phyloP scores from a whole-genome alignment of 2,113 vertebrate genomes.

The Lanius ludovicianus region DNA sequence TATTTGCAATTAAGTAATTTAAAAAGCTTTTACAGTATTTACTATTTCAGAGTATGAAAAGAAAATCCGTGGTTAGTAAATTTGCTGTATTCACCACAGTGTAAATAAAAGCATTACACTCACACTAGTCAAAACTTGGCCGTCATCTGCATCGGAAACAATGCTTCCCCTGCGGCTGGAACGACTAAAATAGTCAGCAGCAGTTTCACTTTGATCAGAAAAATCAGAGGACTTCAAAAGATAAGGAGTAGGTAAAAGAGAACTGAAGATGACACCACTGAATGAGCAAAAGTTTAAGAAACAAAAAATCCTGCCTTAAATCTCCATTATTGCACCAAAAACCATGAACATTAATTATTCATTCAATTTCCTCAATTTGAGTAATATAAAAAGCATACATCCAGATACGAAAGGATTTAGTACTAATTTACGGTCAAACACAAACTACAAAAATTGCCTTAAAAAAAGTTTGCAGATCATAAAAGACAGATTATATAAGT shows the following conservation, averaged over 20 bases:
- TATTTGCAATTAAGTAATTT: neutral
- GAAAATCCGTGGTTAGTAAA: neutral
- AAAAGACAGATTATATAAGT: neutral
- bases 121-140: conserved; percentile 85
- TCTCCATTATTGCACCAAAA: neutral
- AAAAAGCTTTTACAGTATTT: neutral
- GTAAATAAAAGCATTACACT: conserved; percentile 73
- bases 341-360: neutral
- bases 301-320: neutral
- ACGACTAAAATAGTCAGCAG: conserved; percentile 95
- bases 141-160: conserved; percentile 88
- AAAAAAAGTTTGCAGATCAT: neutral
- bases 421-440: neutral
- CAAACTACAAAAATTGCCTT: neutral
- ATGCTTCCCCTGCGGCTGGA: conserved; percentile 89
- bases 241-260: conserved; percentile 33
- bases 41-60: neutral
- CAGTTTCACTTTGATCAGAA: conserved; percentile 87
- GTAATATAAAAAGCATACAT: neutral
- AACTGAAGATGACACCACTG: neutral
- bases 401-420: neutral
- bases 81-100: neutral
- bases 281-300: neutral
- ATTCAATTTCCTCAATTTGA: neutral
- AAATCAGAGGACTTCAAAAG: conserved; percentile 82